These are phyloP conservation scores for Melipona bicolor DNA, from an alignment of 2,888 invertebrate species.

Conservation along the genomic window DNA sequence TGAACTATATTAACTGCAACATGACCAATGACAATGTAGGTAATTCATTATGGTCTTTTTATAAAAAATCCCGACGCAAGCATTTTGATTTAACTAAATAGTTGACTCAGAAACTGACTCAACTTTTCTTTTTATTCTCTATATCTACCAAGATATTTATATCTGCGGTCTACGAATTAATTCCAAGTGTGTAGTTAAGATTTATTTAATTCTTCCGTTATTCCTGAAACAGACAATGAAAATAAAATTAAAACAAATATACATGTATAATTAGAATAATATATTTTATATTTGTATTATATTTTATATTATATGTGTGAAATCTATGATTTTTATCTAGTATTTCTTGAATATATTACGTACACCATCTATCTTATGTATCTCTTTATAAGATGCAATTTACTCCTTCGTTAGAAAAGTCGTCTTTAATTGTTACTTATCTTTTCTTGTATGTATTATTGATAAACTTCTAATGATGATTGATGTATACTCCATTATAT, in stretches of 20 bases:
- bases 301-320: too few species aligned
- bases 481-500: background rate
- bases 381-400: background rate
- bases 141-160: background rate
- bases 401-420: background rate
- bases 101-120: background rate
- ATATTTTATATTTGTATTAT: background rate
- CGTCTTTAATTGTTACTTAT: too few species aligned
- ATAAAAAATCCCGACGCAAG: conserved; percentile 13
- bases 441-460: background rate
- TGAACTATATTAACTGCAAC: conserved; percentile 37
- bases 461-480: background rate
- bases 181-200: background rate
- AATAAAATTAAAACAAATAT: background rate
- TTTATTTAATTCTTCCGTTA: background rate
- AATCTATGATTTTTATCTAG: background rate
- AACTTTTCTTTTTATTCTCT: background rate
- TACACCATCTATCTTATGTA: background rate
- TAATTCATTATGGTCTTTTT: conserved; percentile 22
- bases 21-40: conserved; percentile 5
- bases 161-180: conserved; percentile 7
- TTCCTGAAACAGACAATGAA: background rate
- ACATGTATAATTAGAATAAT: background rate
- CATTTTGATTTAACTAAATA: too few species aligned
- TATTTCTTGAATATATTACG: background rate